These are phyloP conservation scores for Malacoraja senta DNA, from an alignment of 2,797 vertebrate genomes.

Conservation along the genomic window DNA sequence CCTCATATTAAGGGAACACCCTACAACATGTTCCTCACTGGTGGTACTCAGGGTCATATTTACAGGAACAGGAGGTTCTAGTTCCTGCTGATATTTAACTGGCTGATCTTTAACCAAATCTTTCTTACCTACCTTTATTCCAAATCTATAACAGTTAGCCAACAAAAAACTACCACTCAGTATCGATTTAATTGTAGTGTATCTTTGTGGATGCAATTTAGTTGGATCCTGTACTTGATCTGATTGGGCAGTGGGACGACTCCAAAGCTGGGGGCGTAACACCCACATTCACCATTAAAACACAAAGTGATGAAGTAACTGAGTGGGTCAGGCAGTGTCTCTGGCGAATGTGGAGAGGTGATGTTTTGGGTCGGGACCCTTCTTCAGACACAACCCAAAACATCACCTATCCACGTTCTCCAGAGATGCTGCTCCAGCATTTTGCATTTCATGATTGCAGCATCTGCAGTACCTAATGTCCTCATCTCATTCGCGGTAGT, in stretches of 20 bases:
- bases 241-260: not conserved
- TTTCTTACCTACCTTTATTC: not conserved
- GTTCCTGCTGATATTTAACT: not conserved
- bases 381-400: too few relatives aligned
- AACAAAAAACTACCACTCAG: not conserved
- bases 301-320: too few relatives aligned
- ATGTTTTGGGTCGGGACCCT: too few relatives aligned
- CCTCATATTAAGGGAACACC: not conserved
- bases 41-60: not conserved
- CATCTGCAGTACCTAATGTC: too few relatives aligned
- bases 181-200: not conserved
- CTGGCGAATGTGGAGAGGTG: too few relatives aligned
- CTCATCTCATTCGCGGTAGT: not conserved
- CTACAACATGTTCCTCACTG: not conserved
- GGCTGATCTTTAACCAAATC: not conserved
- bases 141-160: not conserved
- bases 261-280: too few relatives aligned
- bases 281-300: too few relatives aligned
- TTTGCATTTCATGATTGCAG: too few relatives aligned
- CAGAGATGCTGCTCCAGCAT: too few relatives aligned
- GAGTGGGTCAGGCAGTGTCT: too few relatives aligned
- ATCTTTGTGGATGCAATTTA: not conserved
- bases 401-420: too few relatives aligned
- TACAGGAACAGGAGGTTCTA: not conserved
- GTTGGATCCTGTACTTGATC: not conserved